Conservation (phyloP, 2,797 vertebrate genomes). For the Hippoglossus hippoglossus region DNA sequence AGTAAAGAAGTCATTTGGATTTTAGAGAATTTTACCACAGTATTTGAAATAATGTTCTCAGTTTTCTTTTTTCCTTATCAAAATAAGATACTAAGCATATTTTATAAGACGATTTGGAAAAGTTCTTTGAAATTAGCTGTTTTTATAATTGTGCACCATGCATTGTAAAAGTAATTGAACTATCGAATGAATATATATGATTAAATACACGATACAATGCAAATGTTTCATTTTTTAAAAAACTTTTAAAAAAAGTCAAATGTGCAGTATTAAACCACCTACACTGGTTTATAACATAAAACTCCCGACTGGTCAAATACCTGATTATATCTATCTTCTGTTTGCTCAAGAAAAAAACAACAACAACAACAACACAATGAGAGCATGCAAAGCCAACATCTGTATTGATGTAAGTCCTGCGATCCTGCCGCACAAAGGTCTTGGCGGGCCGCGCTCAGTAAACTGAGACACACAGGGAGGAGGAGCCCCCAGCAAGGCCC, state of each 20-base stretch:
- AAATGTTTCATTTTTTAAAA: constrained; percentile 18
- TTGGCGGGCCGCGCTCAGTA: constrained; percentile 83
- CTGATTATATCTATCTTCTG: constrained; percentile 57
- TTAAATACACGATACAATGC: not conserved
- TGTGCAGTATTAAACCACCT: constrained; percentile 3
- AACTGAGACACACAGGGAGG: constrained; percentile 85
- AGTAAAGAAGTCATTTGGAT: too few species aligned
- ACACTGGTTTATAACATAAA: constrained; percentile 4
- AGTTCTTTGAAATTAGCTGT: not conserved
- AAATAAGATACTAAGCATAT: constrained; percentile 27
- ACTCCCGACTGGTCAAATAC: constrained; percentile 43
- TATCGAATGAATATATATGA: constrained; percentile 14
- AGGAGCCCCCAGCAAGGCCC: constrained; percentile 92
- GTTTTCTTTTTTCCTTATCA: not conserved
- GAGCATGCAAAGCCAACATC: constrained; percentile 79
- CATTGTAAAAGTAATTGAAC: not conserved
- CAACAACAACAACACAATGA: constrained; percentile 54
- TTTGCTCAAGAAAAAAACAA: constrained; percentile 48
- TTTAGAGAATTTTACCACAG: too few species aligned
- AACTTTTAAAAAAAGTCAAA: constrained; percentile 27
- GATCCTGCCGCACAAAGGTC: constrained; percentile 85
- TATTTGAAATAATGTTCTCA: too few species aligned
- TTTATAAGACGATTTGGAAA: not conserved
- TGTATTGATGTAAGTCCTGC: constrained; percentile 84
- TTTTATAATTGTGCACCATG: not conserved